A percentile compares a stretch with the other conserved stretches of the same genome.
These are phyloP conservation scores for Lophius americanus DNA, from an alignment of 2,797 vertebrate species.

Conservation along the genomic window DNA sequence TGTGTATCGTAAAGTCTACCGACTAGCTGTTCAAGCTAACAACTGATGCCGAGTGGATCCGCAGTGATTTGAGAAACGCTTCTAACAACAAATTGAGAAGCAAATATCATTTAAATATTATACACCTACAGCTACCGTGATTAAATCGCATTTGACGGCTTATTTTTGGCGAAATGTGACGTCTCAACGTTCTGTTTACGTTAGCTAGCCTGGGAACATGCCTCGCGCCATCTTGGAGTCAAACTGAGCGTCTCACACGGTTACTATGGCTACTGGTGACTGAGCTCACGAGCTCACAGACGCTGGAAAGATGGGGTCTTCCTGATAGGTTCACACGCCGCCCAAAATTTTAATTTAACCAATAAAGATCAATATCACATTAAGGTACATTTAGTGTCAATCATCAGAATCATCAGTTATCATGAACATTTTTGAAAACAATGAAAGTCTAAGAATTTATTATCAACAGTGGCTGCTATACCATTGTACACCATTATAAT, in stretches of 20 bases:
- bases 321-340: too few relatives aligned
- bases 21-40: constrained; percentile 29
- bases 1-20: background rate
- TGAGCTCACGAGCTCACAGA: background rate
- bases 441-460: too few relatives aligned
- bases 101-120: background rate
- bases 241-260: constrained; percentile 66
- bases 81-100: background rate
- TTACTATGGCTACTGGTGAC: constrained; percentile 73
- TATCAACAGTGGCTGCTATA: too few relatives aligned
- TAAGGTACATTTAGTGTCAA: too few relatives aligned
- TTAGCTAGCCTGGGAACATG: background rate
- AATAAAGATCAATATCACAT: too few relatives aligned
- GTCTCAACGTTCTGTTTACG: background rate
- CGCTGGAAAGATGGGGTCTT: too few relatives aligned
- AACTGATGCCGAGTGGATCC: background rate
- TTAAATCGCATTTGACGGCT: background rate
- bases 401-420: too few relatives aligned
- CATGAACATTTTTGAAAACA: too few relatives aligned
- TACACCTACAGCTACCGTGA: background rate
- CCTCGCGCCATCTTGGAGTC: constrained; percentile 42
- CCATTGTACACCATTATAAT: too few relatives aligned
- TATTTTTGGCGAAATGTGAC: background rate
- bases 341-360: too few relatives aligned
- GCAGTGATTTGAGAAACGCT: background rate